These are phyloP conservation scores for Ciconia boyciana DNA, from an alignment of 2,113 vertebrate genomes.

Conservation along the genomic window DNA sequence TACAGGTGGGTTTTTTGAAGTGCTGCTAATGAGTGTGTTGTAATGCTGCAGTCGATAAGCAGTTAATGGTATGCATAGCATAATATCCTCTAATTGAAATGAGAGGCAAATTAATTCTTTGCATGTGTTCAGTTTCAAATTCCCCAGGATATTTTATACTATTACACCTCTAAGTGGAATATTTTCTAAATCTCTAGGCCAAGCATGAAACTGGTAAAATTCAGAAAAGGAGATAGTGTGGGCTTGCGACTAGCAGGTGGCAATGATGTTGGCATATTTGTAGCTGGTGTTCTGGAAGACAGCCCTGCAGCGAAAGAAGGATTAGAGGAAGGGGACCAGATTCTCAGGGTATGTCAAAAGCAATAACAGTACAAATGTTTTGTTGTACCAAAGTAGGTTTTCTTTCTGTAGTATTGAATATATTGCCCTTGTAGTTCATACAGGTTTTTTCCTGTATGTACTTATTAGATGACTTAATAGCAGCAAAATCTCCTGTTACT, in stretches of 20 bases:
- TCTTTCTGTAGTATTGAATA: not conserved
- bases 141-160: not conserved
- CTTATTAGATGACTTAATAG: not conserved
- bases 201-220: constrained; percentile 99
- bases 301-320: constrained; percentile 98
- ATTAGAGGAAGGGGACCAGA: constrained; percentile 97
- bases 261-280: constrained; percentile 98
- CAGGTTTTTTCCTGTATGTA: not conserved
- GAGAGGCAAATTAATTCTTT: not conserved
- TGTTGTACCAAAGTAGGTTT: not conserved
- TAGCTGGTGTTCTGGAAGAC: constrained; percentile 95
- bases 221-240: constrained; percentile 98
- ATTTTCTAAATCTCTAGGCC: constrained; percentile 78
- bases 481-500: not conserved
- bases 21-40: not conserved
- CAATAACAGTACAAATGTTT: not conserved
- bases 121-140: not conserved
- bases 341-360: constrained; percentile 90
- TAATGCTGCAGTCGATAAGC: not conserved
- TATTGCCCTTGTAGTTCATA: not conserved
- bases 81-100: not conserved
- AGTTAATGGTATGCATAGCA: not conserved
- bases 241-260: constrained; percentile 96
- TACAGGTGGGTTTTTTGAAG: not conserved
- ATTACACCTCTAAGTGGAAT: not conserved